phyloP scores from a whole-genome alignment of 1,140 invertebrate species.

The Phthorimaea operculella region DNA sequence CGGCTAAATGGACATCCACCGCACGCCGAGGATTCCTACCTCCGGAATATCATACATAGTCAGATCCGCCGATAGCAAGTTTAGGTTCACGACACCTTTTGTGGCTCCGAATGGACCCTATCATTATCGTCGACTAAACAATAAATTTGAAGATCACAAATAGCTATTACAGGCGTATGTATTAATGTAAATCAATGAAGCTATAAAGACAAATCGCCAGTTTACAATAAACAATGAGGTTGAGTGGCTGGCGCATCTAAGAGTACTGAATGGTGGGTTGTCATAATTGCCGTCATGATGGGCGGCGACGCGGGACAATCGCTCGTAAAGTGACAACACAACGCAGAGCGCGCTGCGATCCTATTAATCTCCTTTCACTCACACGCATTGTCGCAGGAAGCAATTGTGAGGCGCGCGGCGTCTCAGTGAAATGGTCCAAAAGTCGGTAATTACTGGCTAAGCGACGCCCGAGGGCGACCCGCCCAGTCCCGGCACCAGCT shows the following conservation, averaged over 20 bases:
- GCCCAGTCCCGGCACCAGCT: conserved; percentile 5
- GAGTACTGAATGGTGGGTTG: conserved; percentile 17
- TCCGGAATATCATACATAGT: conserved; percentile 32
- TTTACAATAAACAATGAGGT: conserved; percentile 17
- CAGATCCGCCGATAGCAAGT: conserved; percentile 27
- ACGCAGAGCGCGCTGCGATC: conserved; percentile 3
- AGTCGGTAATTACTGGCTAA: conserved; percentile 13
- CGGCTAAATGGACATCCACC: conserved; percentile 43
- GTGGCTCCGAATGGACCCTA: conserved; percentile 7
- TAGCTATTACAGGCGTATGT: conserved; percentile 9
- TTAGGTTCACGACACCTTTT: conserved; percentile 13
- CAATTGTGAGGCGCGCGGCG: conserved; percentile 5
- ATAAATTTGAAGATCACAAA: conserved; percentile 8
- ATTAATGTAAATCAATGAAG: conserved; percentile 15
- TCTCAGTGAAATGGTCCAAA: conserved; percentile 15
- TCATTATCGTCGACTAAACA: conserved; percentile 1
- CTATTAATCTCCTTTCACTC: conserved; percentile 9
- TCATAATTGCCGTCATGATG: conserved; percentile 16
- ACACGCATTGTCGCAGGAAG: conserved; percentile 15
- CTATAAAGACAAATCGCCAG: conserved; percentile 14
- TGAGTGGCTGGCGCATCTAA: conserved; percentile 10
- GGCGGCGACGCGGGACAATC: conserved; percentile 18
- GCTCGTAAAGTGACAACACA: conserved; percentile 22
- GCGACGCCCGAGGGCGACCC: conserved; percentile 6
- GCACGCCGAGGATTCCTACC: conserved; percentile 29